These are phyloP conservation scores for Pachyrhynchus sulphureomaculatus DNA, from an alignment of 1,140 invertebrate species.

Conservation along the genomic window DNA sequence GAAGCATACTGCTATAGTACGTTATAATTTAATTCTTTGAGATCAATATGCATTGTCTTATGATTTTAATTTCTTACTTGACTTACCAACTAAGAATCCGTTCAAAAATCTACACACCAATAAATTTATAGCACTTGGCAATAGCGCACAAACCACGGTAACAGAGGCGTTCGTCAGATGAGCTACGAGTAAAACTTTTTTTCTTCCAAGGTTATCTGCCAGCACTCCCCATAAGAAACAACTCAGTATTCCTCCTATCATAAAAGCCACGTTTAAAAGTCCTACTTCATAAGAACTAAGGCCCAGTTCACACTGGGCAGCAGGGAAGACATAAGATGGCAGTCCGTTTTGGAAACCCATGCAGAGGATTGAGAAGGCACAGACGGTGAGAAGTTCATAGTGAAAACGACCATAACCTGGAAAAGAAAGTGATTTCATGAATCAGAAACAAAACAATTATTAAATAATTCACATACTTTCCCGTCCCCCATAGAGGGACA, in stretches of 20 bases:
- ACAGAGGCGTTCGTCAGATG: slow-evolving; percentile 60
- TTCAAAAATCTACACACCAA: slow-evolving; percentile 55
- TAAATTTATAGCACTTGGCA: slow-evolving; percentile 51
- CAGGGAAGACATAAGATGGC: slow-evolving; percentile 57
- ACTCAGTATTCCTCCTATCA: slow-evolving; percentile 47
- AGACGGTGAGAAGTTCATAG: slow-evolving; percentile 43
- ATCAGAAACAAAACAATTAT: too few relatives aligned
- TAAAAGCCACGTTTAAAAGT: slow-evolving; percentile 45
- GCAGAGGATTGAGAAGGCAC: slow-evolving; percentile 47
- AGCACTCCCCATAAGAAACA: slow-evolving; percentile 50
- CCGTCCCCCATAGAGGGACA: too few relatives aligned
- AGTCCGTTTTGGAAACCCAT: slow-evolving; percentile 61
- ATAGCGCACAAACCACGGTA: slow-evolving; percentile 53
- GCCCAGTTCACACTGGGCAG: slow-evolving; percentile 51
- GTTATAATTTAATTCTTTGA: too few relatives aligned
- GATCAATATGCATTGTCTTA: too few relatives aligned
- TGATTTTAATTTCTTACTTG: too few relatives aligned
- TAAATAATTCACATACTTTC: too few relatives aligned
- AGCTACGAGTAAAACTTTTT: slow-evolving; percentile 58
- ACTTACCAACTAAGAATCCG: slow-evolving; percentile 56
- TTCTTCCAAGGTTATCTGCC: slow-evolving; percentile 47
- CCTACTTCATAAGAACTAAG: slow-evolving; percentile 47
- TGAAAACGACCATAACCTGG: slow-evolving; percentile 51
- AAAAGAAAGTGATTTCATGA: too few relatives aligned
- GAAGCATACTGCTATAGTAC: too few relatives aligned